These are phyloP conservation scores for Lutjanus erythropterus DNA, from an alignment of 2,113 vertebrate species.

Conservation along the genomic window DNA sequence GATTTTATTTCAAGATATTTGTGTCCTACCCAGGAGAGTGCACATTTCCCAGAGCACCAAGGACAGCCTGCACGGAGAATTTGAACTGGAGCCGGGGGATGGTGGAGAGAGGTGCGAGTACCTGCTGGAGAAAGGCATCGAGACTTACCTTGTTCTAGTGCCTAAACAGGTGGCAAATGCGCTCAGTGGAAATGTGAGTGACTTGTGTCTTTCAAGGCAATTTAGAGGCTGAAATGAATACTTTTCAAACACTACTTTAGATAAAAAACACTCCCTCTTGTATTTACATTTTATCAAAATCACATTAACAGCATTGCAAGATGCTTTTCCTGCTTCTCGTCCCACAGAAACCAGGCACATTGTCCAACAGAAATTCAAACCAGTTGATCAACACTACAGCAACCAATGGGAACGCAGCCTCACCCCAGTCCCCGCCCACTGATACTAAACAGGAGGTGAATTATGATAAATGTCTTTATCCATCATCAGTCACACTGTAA, in stretches of 20 bases:
- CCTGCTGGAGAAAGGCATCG: slow-evolving; percentile 93
- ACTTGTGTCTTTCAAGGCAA: neutral
- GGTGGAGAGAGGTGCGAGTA: slow-evolving; percentile 93
- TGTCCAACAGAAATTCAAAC: slow-evolving; percentile 85
- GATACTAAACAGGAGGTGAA: slow-evolving; percentile 85
- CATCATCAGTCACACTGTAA: neutral
- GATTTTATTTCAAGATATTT: neutral
- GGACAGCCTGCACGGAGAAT: slow-evolving; percentile 93
- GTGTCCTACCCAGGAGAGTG: slow-evolving; percentile 86
- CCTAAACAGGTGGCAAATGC: slow-evolving; percentile 82
- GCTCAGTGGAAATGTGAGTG: slow-evolving; percentile 87
- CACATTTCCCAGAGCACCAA: slow-evolving; percentile 95
- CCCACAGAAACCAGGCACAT: slow-evolving; percentile 76
- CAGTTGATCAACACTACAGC: slow-evolving; percentile 90
- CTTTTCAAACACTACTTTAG: neutral
- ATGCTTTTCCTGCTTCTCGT: neutral
- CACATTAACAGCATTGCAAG: too few species aligned
- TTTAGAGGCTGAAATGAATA: neutral
- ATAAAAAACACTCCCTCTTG: neutral
- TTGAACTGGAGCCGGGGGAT: slow-evolving; percentile 91
- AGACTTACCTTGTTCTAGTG: slow-evolving; percentile 90
- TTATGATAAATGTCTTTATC: neutral
- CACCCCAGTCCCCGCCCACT: slow-evolving; percentile 68
- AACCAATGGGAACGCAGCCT: slow-evolving; percentile 83
- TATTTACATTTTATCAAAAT: neutral